Evolutionary conservation across 1,140 invertebrate species (phyloP).

Genomic region (Eumeta japonica): DNA sequence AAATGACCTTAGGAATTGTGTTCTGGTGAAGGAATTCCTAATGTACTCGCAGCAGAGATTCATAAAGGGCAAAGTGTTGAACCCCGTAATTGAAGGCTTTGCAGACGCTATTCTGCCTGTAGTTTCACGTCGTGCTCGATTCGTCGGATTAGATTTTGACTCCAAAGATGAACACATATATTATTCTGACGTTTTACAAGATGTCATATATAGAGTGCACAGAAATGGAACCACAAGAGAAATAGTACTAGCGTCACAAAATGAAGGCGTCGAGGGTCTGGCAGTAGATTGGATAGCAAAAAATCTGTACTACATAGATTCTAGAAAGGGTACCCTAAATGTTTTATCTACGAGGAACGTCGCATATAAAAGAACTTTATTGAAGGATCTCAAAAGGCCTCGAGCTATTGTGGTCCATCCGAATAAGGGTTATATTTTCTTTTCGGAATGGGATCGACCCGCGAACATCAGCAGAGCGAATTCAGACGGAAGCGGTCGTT

Average conservation of each 20-base stretch:
- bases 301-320: constrained; percentile 98
- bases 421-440: constrained; percentile 90
- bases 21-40: constrained; percentile 85
- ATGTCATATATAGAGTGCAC: constrained; percentile 91
- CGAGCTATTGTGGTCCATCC: constrained; percentile 95
- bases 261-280: constrained; percentile 95
- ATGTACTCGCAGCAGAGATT: constrained; percentile 97
- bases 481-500: constrained; percentile 81
- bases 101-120: constrained; percentile 91
- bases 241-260: constrained; percentile 92
- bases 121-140: constrained; percentile 86
- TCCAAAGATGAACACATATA: constrained; percentile 89
- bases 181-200: constrained; percentile 95
- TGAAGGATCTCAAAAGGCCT: constrained; percentile 88
- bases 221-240: constrained; percentile 85
- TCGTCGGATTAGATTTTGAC: constrained; percentile 97
- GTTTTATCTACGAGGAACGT: constrained; percentile 87
- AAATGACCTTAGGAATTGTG: constrained; percentile 79
- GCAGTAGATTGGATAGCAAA: constrained; percentile 97
- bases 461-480: constrained; percentile 91
- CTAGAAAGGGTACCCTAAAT: constrained; percentile 91
- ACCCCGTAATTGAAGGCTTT: constrained; percentile 86
- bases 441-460: constrained; percentile 94
- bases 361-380: constrained; percentile 77
- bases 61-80: constrained; percentile 90